Evolutionary conservation across 2,888 invertebrate species (phyloP).

Genomic region (Serripes groenlandicus): DNA sequence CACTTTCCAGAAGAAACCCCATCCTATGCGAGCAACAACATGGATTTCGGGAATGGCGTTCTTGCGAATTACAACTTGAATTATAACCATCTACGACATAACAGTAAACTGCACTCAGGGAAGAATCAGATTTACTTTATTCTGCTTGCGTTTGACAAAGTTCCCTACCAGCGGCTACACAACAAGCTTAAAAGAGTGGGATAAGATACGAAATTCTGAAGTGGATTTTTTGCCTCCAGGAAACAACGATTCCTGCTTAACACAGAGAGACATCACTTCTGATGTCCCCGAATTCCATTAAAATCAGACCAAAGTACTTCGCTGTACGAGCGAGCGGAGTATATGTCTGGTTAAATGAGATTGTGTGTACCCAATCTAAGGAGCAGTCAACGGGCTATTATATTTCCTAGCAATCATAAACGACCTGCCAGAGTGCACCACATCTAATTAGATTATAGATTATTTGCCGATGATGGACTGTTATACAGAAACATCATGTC

Average conservation of each 20-base stretch:
- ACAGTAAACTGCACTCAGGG: conserved; percentile 11
- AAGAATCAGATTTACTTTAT: background rate
- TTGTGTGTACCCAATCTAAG: no score
- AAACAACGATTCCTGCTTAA: conserved; percentile 30
- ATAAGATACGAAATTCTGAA: conserved; percentile 8
- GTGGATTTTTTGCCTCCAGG: conserved; percentile 24
- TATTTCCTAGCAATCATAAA: conserved; percentile 25
- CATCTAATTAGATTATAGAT: background rate
- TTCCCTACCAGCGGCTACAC: conserved; percentile 9
- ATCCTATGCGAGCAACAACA: conserved; percentile 41
- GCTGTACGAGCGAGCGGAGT: no score
- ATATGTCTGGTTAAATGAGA: no score
- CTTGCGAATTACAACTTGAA: conserved; percentile 24
- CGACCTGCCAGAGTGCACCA: conserved; percentile 21
- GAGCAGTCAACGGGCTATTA: conserved; percentile 26
- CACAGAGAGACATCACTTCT: conserved; percentile 11
- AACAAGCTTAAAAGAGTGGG: conserved; percentile 26
- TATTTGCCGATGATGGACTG: conserved; percentile 26
- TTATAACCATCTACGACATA: conserved; percentile 28
- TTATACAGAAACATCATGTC: conserved; percentile 4
- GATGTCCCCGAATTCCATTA: no score
- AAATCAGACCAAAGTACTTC: no score
- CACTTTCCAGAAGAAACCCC: conserved; percentile 17
- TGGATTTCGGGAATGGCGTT: conserved; percentile 7
- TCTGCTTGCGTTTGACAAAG: conserved; percentile 27